Evolutionary conservation across 2,797 vertebrate genomes (phyloP).

Genomic region (Onychomys leucogaster): DNA sequence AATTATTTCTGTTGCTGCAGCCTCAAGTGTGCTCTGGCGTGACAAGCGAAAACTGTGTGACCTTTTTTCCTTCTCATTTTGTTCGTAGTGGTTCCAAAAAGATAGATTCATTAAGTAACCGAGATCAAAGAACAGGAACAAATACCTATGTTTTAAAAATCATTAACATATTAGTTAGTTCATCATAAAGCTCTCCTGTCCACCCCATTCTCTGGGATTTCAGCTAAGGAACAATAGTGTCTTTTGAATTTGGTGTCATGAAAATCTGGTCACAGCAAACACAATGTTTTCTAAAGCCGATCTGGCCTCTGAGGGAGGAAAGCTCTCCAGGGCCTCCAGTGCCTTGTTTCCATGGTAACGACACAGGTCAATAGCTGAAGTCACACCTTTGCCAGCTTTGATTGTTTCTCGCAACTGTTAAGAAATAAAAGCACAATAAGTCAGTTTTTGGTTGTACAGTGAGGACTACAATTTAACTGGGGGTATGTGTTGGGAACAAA

Average conservation of each 20-base stretch:
- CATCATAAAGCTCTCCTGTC: conserved; percentile 15
- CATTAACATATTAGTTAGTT: conserved; percentile 56
- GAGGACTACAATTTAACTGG: not conserved
- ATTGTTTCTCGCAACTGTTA: conserved; percentile 94
- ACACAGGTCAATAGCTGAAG: conserved; percentile 96
- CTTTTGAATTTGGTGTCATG: conserved; percentile 84
- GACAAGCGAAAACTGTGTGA: conserved; percentile 90
- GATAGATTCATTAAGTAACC: conserved; percentile 67
- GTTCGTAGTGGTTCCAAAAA: conserved; percentile 76
- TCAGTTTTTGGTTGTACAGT: conserved; percentile 71
- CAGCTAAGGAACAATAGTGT: conserved; percentile 60
- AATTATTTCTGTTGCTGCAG: conserved; percentile 98
- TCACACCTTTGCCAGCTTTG: conserved; percentile 96
- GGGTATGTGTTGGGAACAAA: conserved; percentile 20
- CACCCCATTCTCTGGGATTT: conserved; percentile 48
- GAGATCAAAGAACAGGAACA: conserved; percentile 61
- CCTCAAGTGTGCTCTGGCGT: conserved; percentile 95
- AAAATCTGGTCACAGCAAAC: conserved; percentile 94
- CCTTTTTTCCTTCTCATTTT: conserved; percentile 92
- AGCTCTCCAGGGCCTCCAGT: conserved; percentile 95
- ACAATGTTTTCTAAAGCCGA: conserved; percentile 98
- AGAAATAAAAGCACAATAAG: conserved; percentile 86
- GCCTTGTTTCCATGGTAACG: conserved; percentile 97
- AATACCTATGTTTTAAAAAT: conserved; percentile 48
- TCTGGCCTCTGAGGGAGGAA: conserved; percentile 97